A percentile compares a stretch with the other conserved stretches of the same genome.
phyloP scores from a whole-genome alignment of 2,888 invertebrate genomes.

The Bugulina stolonifera region DNA sequence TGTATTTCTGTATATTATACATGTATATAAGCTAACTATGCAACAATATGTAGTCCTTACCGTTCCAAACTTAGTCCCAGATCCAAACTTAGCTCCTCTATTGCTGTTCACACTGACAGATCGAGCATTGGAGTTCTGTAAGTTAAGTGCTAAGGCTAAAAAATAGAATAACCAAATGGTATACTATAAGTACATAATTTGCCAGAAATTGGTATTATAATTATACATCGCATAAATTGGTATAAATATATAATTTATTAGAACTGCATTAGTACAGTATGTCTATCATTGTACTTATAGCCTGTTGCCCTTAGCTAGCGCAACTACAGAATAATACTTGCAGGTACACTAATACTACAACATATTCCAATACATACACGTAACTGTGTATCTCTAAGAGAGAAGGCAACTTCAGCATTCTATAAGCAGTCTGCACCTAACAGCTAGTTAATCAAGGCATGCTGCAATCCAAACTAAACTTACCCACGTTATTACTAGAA shows the following conservation, averaged over 20 bases:
- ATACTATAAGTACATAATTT: not conserved
- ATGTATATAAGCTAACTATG: too few relatives aligned
- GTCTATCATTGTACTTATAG: too few relatives aligned
- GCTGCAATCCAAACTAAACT: not conserved
- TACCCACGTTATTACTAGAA: not conserved
- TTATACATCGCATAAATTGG: not conserved
- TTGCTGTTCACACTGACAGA: not conserved
- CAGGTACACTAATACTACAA: too few relatives aligned
- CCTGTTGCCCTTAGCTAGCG: too few relatives aligned
- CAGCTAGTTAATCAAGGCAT: too few relatives aligned
- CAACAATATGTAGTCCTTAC: constrained; percentile 15
- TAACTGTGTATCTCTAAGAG: too few relatives aligned
- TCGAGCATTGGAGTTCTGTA: not conserved
- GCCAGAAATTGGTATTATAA: not conserved
- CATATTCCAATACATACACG: too few relatives aligned
- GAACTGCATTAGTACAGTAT: too few relatives aligned
- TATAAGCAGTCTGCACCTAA: too few relatives aligned
- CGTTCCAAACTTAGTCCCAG: not conserved
- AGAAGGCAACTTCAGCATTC: too few relatives aligned
- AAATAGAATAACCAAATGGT: not conserved
- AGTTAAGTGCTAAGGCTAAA: not conserved
- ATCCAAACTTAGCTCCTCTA: not conserved
- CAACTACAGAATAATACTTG: too few relatives aligned
- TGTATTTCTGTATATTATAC: too few relatives aligned
- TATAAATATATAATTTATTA: not conserved